Evolutionary conservation across 2,888 invertebrate species (phyloP).

Genomic region (Torymus tubicola): DNA sequence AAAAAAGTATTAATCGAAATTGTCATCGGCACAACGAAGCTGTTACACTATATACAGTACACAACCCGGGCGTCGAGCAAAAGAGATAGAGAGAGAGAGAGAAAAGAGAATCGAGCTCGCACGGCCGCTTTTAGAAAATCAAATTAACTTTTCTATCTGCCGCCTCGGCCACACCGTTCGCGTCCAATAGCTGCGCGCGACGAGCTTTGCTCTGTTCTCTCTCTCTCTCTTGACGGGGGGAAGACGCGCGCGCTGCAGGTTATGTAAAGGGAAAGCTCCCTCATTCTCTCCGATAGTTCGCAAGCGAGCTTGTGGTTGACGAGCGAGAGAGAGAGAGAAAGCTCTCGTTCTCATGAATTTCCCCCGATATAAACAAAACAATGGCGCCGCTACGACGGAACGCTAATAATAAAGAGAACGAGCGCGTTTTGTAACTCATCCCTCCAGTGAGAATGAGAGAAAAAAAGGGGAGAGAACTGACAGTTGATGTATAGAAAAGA

Average conservation of each 20-base stretch:
- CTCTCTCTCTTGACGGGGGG: background rate
- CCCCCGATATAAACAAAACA: constrained; percentile 14
- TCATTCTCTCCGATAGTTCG: background rate
- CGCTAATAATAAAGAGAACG: too few species aligned
- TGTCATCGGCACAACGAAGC: constrained; percentile 27
- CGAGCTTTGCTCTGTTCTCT: constrained; percentile 23
- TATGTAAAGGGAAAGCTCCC: constrained; percentile 35
- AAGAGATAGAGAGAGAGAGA: too few species aligned
- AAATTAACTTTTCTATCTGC: constrained; percentile 34
- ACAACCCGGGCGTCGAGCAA: background rate
- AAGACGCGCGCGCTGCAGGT: constrained; percentile 19
- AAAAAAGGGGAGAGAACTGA: background rate
- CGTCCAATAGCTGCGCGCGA: constrained; percentile 15
- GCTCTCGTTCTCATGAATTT: too few species aligned
- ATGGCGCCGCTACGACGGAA: background rate
- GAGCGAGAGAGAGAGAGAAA: too few species aligned
- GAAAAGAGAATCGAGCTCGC: too few species aligned
- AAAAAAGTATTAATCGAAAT: constrained; percentile 17
- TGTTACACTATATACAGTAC: too few species aligned
- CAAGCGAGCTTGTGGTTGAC: too few species aligned
- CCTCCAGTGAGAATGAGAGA: background rate
- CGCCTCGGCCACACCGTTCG: background rate
- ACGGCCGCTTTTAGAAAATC: constrained; percentile 50
- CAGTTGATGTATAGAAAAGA: background rate
- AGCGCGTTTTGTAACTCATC: background rate